A percentile compares a stretch with the other conserved stretches of the same genome.
Conservation (phyloP, 2,113 vertebrate genomes). For the Lethenteron camtschaticum region DNA sequence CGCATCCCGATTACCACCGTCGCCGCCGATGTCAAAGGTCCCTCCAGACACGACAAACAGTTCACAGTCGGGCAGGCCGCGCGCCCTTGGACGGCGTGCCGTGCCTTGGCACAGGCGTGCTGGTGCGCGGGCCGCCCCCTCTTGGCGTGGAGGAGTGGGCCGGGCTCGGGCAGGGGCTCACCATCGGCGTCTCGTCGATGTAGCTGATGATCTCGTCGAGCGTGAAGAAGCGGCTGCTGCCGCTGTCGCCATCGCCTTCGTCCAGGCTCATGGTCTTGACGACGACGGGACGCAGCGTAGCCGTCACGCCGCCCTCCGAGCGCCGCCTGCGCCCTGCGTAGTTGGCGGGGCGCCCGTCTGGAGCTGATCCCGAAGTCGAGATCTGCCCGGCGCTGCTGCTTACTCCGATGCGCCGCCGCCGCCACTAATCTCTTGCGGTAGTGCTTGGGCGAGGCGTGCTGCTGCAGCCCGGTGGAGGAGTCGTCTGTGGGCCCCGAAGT, state of each 20-base stretch:
- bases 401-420: constrained; percentile 24
- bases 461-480: constrained; percentile 29
- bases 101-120: too few species aligned
- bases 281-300: constrained; percentile 30
- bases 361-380: constrained; percentile 20
- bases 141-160: constrained; percentile 19
- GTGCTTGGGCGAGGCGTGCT: constrained; percentile 46
- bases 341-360: constrained; percentile 2
- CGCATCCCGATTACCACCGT: too few species aligned
- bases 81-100: too few species aligned
- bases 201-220: constrained; percentile 41
- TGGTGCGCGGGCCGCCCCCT: background rate
- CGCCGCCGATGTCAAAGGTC: too few species aligned
- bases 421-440: constrained; percentile 13
- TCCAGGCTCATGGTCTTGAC: constrained; percentile 19
- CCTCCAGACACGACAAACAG: too few species aligned
- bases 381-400: constrained; percentile 14
- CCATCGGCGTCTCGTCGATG: constrained; percentile 35
- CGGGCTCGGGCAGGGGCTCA: constrained; percentile 31
- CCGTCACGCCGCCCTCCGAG: constrained; percentile 16
- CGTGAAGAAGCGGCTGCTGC: constrained; percentile 29
- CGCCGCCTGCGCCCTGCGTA: constrained; percentile 5
- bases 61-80: too few species aligned
- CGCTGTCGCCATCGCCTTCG: constrained; percentile 19
- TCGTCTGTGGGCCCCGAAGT: constrained; percentile 12